Evolutionary conservation across 2,797 vertebrate species (phyloP).

Genomic region (Pipistrellus kuhlii): DNA sequence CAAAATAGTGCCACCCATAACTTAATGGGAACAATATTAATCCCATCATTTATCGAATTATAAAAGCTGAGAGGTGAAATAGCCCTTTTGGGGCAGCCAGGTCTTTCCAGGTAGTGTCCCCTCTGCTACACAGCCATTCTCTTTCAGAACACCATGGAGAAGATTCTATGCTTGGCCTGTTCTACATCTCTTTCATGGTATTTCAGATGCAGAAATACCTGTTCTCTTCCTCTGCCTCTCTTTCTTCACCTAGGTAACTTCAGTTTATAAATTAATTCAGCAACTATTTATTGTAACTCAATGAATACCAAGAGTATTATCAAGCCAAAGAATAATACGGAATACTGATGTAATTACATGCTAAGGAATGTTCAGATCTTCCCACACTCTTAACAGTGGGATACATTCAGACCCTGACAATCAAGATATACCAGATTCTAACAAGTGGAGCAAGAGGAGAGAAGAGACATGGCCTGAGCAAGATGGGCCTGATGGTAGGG

Average conservation of each 20-base stretch:
- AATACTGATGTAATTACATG: not conserved
- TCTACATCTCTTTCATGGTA: not conserved
- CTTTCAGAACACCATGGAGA: not conserved
- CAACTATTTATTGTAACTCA: slow-evolving; percentile 34
- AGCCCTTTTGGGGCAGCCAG: not conserved
- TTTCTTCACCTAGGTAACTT: not conserved
- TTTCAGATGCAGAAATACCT: not conserved
- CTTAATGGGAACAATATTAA: slow-evolving; percentile 3
- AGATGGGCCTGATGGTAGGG: not conserved
- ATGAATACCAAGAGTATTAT: not conserved
- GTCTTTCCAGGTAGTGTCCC: not conserved
- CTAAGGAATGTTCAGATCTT: not conserved
- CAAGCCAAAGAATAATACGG: not conserved
- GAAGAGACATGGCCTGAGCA: not conserved
- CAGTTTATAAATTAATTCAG: slow-evolving; percentile 26
- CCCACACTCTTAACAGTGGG: not conserved
- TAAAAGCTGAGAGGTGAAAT: not conserved
- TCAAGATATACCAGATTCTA: not conserved
- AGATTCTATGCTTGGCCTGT: not conserved
- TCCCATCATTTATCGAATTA: not conserved
- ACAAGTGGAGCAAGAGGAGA: not conserved
- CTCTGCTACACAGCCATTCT: not conserved
- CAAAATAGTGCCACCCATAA: slow-evolving; percentile 9
- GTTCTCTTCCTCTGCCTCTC: not conserved
- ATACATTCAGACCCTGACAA: not conserved